Evolutionary conservation across 1,140 invertebrate genomes (phyloP).

Genomic region (Centruroides sculpturatus): DNA sequence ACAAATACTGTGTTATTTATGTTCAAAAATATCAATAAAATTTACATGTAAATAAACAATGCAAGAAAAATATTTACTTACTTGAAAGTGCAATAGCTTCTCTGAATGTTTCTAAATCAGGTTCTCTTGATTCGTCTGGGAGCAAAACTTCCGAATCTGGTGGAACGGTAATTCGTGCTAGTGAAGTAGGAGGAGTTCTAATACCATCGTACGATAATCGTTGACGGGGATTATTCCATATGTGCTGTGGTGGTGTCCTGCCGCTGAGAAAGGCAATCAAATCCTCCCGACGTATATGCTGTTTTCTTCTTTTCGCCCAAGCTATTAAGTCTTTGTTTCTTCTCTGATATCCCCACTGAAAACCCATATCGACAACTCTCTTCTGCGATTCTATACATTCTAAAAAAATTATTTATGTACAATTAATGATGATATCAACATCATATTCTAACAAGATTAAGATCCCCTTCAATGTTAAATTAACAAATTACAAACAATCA

Average conservation of each 20-base stretch:
- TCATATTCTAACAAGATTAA: too few relatives aligned
- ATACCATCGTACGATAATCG: constrained; percentile 10
- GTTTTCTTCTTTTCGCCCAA: constrained; percentile 56
- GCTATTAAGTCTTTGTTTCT: constrained; percentile 57
- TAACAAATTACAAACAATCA: too few relatives aligned
- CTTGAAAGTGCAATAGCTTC: constrained; percentile 52
- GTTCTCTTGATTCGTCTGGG: constrained; percentile 13
- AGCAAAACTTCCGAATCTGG: background rate
- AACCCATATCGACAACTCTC: constrained; percentile 49
- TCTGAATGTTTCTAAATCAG: constrained; percentile 52
- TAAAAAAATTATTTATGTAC: constrained; percentile 23
- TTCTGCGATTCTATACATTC: constrained; percentile 56
- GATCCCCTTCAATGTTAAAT: too few relatives aligned
- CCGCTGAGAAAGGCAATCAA: constrained; percentile 61
- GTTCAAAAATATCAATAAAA: too few relatives aligned
- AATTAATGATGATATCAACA: too few relatives aligned
- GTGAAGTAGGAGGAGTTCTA: background rate
- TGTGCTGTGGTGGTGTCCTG: constrained; percentile 43
- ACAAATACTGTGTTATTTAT: too few relatives aligned
- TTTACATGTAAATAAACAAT: too few relatives aligned
- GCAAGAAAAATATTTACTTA: constrained; percentile 15
- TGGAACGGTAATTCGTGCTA: constrained; percentile 1
- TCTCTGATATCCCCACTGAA: constrained; percentile 55
- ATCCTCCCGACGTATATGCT: constrained; percentile 57
- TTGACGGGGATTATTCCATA: constrained; percentile 16